A percentile compares a stretch with the other conserved stretches of the same genome.
Conservation (phyloP, 64 coral and sea anemone species). For the Acropora yongei region DNA sequence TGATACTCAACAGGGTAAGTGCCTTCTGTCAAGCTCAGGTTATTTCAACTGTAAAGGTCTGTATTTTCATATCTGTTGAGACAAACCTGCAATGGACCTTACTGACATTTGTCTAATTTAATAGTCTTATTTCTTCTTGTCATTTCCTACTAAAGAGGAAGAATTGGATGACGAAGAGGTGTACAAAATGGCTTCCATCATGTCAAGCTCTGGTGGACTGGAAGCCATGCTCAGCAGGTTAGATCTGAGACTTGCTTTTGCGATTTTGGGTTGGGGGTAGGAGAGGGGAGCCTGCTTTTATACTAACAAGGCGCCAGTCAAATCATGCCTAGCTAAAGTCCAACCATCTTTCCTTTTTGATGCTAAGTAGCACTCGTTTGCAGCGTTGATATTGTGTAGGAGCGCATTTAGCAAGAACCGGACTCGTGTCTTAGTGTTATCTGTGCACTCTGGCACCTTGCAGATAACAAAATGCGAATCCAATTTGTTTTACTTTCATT, state of each 20-base stretch:
- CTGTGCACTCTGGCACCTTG: neutral
- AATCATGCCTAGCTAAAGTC: too few species aligned
- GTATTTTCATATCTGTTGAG: neutral
- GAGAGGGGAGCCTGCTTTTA: too few species aligned
- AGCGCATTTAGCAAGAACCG: too few species aligned
- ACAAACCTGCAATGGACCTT: neutral
- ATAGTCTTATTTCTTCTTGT: neutral
- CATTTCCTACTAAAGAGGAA: slow-evolving; percentile 67
- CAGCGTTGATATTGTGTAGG: too few species aligned
- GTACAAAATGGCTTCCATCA: slow-evolving; percentile 89
- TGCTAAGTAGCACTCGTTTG: too few species aligned
- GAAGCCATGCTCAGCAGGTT: slow-evolving; percentile 96
- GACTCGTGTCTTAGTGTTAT: too few species aligned
- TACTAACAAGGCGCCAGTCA: too few species aligned
- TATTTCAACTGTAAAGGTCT: neutral
- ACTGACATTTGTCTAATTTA: neutral
- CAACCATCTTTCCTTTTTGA: too few species aligned
- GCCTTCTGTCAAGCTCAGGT: too few species aligned
- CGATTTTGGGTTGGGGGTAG: too few species aligned
- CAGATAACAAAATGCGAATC: neutral
- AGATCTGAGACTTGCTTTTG: too few species aligned
- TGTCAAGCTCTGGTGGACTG: slow-evolving; percentile 94
- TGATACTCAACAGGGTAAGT: slow-evolving; percentile 85
- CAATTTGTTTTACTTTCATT: neutral
- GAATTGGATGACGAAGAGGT: slow-evolving; percentile 91